Percentiles rank a stretch among this genome's conserved stretches.
Conservation (phyloP, 2,113 vertebrate species). For the Struthio camelus region DNA sequence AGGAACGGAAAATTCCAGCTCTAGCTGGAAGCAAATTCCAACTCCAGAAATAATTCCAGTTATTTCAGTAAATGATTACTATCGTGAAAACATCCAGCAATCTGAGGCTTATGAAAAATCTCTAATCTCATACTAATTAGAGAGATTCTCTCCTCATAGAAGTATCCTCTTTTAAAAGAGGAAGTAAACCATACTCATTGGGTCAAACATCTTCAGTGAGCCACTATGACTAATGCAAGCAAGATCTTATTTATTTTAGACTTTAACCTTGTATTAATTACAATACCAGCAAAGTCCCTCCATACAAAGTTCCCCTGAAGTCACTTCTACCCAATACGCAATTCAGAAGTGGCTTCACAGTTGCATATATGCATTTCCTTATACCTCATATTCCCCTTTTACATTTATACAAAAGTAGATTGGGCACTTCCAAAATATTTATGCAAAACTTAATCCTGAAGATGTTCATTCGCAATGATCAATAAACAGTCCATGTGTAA, state of each 20-base stretch:
- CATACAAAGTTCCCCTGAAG: neutral
- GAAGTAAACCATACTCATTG: fast-evolving
- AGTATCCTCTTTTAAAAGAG: neutral
- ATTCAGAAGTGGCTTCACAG: neutral
- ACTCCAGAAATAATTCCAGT: neutral
- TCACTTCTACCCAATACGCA: neutral
- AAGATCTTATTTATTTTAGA: neutral
- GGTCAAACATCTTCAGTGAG: neutral
- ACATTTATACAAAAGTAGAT: neutral
- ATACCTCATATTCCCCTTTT: neutral
- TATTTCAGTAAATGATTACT: neutral
- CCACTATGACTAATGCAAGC: neutral
- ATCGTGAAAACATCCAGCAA: neutral
- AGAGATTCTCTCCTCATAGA: neutral
- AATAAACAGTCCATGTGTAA: neutral
- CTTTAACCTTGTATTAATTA: neutral
- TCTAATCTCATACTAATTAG: neutral
- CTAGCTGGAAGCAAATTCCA: neutral
- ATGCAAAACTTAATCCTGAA: neutral
- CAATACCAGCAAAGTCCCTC: neutral
- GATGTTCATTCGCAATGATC: neutral
- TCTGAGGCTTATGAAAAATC: neutral
- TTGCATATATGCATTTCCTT: neutral
- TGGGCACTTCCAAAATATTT: neutral
- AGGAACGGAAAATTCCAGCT: neutral